Evolutionary conservation across 2,113 vertebrate species (phyloP), one percentile per base, ranked within the genome.

Genomic region (Spheniscus mendiculus): DNA sequence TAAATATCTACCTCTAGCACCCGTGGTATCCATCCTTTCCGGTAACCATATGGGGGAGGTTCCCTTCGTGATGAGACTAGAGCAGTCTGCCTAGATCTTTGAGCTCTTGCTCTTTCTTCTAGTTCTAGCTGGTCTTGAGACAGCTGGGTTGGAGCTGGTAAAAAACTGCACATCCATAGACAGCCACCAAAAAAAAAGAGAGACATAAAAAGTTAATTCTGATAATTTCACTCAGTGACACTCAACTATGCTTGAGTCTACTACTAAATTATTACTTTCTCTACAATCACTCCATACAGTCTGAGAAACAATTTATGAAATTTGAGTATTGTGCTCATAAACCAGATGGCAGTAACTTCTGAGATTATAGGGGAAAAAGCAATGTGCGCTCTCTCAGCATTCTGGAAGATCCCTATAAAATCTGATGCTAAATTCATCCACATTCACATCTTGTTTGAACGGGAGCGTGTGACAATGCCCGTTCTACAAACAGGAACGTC

Each of bases 121-220:
- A 99, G 98, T 94, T 99, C 99, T 70, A 99, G 98, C 98, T 99
- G 99, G 97, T 99, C 99, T 97, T 99, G 99, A 62, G 99, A 99
- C 65, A 99, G 98, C 98, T 99, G 99, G 32, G 99, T 99, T 52
- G 99, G 99, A 87, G 99, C 99, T 81, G 99, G 99, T 91, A 99
- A 97, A 98, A 99, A 99, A 97, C 99, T 99, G 71, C 11, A 95
- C 2, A 40, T 47, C 30, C 90, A 26, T 0, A 40, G 32, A 49
- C 1, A 66, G 30, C 5, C 40, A 73, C 5, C 13, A 82, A 44
- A 71, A 71, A 71, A 72, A 61, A 14, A 93, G 6, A 94, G 23
- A 32, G 1, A 62, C 5, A 58, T 8, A 47, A 42, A n/a, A 91
- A 70, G 65, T 87, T 87, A 49, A 56, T 74, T 81, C 14, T 11